Conservation (phyloP, 2,888 invertebrate species). For the Xestia ashworthii region DNA sequence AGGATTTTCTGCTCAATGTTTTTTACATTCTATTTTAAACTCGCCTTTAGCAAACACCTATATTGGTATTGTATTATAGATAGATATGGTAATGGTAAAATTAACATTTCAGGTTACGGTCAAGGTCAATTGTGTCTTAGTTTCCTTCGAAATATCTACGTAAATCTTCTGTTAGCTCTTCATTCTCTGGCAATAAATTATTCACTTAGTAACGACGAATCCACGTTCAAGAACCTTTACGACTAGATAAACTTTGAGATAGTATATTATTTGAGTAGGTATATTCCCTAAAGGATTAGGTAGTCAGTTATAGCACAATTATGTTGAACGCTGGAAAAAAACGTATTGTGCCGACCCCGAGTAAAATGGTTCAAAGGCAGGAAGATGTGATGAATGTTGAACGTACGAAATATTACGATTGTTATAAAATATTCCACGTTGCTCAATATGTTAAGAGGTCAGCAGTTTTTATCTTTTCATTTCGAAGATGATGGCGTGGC, state of each 20-base stretch:
- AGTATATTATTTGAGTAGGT: background rate
- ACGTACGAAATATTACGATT: background rate
- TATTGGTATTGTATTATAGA: slow-evolving; percentile 2
- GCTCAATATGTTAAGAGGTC: slow-evolving; percentile 47
- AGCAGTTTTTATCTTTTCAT: slow-evolving; percentile 42
- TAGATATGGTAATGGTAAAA: slow-evolving; percentile 16
- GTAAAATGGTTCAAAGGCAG: too few relatives aligned
- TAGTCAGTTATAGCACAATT: background rate
- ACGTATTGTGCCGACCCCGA: too few relatives aligned
- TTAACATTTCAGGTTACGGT: slow-evolving; percentile 17
- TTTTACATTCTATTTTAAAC: slow-evolving; percentile 34
- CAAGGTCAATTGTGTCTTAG: slow-evolving; percentile 23
- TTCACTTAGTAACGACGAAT: slow-evolving; percentile 3
- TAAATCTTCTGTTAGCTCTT: slow-evolving; percentile 34
- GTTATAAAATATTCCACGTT: slow-evolving; percentile 31
- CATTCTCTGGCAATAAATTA: slow-evolving; percentile 33
- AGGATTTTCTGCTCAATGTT: slow-evolving; percentile 7
- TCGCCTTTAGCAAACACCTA: slow-evolving; percentile 4
- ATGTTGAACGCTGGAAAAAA: background rate
- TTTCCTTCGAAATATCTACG: slow-evolving; percentile 12
- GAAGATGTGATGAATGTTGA: background rate
- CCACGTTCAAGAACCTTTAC: slow-evolving; percentile 21
- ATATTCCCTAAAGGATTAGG: background rate
- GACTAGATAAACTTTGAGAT: slow-evolving; percentile 11
- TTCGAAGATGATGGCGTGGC: slow-evolving; percentile 46